A percentile compares a stretch with the other conserved stretches of the same genome.
These are phyloP conservation scores for Pseudococcus jackbeardsleyi DNA, from an alignment of 2,888 invertebrate genomes.

Conservation along the genomic window DNA sequence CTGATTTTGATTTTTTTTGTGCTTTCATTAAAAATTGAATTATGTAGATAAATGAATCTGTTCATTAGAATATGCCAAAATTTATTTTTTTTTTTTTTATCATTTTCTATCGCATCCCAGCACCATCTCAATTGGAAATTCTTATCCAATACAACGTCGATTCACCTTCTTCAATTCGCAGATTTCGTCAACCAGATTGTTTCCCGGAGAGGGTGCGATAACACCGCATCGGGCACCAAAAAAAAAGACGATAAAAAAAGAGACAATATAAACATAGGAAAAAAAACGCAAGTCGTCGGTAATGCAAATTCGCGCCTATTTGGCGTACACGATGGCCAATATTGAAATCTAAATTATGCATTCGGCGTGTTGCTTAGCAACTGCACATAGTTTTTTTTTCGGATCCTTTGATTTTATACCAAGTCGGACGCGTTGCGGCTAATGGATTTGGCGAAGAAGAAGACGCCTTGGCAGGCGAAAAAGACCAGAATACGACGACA, in stretches of 20 bases:
- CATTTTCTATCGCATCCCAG: too few species aligned
- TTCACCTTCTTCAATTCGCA: not conserved
- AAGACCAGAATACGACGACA: not conserved
- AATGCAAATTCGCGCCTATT: conserved; percentile 32
- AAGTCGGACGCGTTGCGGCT: not conserved
- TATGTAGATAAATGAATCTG: too few species aligned
- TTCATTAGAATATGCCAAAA: too few species aligned
- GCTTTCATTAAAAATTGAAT: too few species aligned
- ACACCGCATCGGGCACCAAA: not conserved
- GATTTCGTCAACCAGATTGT: not conserved
- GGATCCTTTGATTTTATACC: conserved; percentile 35
- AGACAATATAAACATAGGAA: not conserved
- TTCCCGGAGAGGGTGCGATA: not conserved
- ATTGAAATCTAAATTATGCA: conserved; percentile 39
- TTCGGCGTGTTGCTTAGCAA: conserved; percentile 26
- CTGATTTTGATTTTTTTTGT: too few species aligned
- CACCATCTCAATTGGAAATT: not conserved
- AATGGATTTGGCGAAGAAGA: conserved; percentile 37
- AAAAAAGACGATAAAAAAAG: not conserved
- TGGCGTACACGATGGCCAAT: conserved; percentile 12
- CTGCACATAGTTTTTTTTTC: conserved; percentile 20
- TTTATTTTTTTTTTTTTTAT: too few species aligned
- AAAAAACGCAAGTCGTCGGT: not conserved
- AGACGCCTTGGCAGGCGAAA: not conserved
- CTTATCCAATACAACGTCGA: not conserved